Conservation (phyloP, 2,113 vertebrate species). For the Halichoerus grypus region DNA sequence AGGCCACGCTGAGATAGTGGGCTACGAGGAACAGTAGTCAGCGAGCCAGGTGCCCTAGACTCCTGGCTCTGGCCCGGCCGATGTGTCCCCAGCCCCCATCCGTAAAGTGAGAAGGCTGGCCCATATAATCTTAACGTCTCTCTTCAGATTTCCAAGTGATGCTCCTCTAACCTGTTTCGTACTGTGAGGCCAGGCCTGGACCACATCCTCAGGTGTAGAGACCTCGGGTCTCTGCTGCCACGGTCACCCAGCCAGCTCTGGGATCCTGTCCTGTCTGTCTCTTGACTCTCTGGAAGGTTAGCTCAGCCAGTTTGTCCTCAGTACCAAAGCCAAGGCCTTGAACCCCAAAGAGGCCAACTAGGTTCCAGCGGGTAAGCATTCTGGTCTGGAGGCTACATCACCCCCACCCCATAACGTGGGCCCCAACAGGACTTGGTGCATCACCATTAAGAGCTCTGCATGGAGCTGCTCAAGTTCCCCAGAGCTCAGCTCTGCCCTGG, state of each 20-base stretch:
- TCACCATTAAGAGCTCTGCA: rapidly evolving
- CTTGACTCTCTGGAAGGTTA: not conserved
- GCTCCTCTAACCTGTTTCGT: too few species aligned
- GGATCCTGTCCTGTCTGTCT: not conserved
- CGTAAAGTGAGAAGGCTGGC: rapidly evolving
- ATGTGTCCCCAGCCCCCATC: rapidly evolving
- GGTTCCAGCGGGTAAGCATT: not conserved
- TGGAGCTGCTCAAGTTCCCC: rapidly evolving
- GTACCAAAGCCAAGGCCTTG: not conserved
- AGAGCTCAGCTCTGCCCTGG: rapidly evolving
- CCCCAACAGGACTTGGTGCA: rapidly evolving
- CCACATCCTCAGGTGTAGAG: rapidly evolving
- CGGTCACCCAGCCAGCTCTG: not conserved
- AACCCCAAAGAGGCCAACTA: not conserved
- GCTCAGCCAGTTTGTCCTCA: not conserved
- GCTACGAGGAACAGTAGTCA: not conserved
- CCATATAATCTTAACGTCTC: rapidly evolving
- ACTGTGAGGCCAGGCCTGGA: not conserved
- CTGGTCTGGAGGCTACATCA: not conserved
- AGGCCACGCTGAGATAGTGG: rapidly evolving
- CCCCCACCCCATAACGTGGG: rapidly evolving
- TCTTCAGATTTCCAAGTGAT: not conserved
- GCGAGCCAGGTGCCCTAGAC: too few species aligned
- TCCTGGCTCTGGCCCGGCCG: rapidly evolving
- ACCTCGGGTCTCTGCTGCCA: not conserved